These are phyloP conservation scores for Aphidius gifuensis DNA, from an alignment of 1,140 invertebrate species.

Conservation along the genomic window DNA sequence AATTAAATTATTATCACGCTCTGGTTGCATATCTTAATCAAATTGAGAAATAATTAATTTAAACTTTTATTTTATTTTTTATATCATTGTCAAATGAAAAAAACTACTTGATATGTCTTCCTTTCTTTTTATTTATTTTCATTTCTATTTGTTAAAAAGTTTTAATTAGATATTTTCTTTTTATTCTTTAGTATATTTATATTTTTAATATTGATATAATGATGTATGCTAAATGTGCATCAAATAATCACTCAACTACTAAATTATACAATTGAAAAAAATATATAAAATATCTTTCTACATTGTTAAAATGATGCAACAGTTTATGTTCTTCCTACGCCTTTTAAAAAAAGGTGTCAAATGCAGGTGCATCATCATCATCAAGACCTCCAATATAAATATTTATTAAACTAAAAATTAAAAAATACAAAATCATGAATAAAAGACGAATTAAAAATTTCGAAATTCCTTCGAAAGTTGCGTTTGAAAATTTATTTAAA, in stretches of 20 bases:
- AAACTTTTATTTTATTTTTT: background rate
- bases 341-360: conserved; percentile 25
- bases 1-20: conserved; percentile 46
- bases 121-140: conserved; percentile 2
- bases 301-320: conserved; percentile 29
- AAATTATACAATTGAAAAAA: conserved; percentile 12
- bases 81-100: background rate
- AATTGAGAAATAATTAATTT: conserved; percentile 10
- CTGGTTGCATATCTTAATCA: conserved; percentile 53
- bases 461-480: background rate
- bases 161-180: background rate
- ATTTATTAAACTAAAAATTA: background rate
- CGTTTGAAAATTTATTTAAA: conserved; percentile 21
- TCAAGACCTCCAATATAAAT: background rate
- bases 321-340: conserved; percentile 37
- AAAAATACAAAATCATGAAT: background rate
- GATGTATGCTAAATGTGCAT: background rate
- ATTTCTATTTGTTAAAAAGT: conserved; percentile 2
- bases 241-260: conserved; percentile 8
- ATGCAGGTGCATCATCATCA: conserved; percentile 9
- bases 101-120: background rate
- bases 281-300: conserved; percentile 9
- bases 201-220: conserved; percentile 9
- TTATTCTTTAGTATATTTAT: background rate
- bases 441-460: background rate